A percentile compares a stretch with the other conserved stretches of the same genome.
Conservation (phyloP, 2,888 invertebrate genomes). For the Podabrus alpinus region DNA sequence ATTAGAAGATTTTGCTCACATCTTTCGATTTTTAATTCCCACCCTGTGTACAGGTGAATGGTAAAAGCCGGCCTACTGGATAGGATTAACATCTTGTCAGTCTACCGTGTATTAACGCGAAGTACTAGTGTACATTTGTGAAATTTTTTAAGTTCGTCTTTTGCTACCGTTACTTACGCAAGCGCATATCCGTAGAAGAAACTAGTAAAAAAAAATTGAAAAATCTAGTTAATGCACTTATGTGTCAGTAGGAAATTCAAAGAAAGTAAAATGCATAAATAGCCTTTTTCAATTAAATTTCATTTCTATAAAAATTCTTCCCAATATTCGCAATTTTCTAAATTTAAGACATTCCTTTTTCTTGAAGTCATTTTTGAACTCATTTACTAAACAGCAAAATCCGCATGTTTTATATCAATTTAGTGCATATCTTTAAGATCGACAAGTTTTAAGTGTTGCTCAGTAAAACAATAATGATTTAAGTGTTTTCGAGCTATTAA, state of each 20-base stretch:
- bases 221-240: background rate
- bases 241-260: background rate
- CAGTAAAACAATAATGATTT: background rate
- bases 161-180: conserved; percentile 36
- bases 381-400: background rate
- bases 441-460: background rate
- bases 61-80: conserved; percentile 41
- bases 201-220: background rate
- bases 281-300: background rate
- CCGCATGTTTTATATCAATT: background rate
- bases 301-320: too few species aligned
- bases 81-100: conserved; percentile 42
- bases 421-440: background rate
- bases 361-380: background rate
- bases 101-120: conserved; percentile 45
- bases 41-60: conserved; percentile 49
- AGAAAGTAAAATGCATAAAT: background rate
- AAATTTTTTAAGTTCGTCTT: conserved; percentile 31
- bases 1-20: background rate
- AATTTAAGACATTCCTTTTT: background rate
- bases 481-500: background rate
- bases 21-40: conserved; percentile 37
- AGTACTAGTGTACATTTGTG: conserved; percentile 40
- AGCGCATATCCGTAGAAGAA: conserved; percentile 31
- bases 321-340: background rate